Evolutionary conservation across 2,797 vertebrate genomes (phyloP).

Genomic region (Microtus obscurus): DNA sequence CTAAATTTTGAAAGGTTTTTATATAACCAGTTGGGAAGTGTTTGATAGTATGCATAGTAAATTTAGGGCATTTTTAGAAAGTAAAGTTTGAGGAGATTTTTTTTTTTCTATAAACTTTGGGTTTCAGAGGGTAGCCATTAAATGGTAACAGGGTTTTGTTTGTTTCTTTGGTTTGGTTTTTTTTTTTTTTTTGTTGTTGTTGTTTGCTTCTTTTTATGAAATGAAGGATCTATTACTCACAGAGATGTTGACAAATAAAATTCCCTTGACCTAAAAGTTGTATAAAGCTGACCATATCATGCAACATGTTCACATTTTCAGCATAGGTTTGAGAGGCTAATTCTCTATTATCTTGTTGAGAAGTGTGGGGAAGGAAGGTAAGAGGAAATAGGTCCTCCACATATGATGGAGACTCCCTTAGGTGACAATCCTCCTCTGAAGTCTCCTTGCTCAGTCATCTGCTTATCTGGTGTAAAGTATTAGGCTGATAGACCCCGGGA

Average conservation of each 20-base stretch:
- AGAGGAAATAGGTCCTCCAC: accelerated
- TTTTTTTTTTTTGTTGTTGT: background rate
- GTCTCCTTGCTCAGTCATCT: background rate
- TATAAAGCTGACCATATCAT: background rate
- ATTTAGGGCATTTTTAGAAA: constrained; percentile 32
- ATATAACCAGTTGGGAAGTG: constrained; percentile 56
- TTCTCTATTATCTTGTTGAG: background rate
- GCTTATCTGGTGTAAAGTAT: background rate
- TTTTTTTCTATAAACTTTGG: constrained; percentile 38
- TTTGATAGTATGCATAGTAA: constrained; percentile 7
- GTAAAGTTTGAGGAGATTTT: constrained; percentile 37
- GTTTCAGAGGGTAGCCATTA: background rate
- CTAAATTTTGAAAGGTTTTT: constrained; percentile 63
- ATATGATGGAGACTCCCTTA: background rate
- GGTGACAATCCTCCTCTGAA: background rate
- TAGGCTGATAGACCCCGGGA: background rate
- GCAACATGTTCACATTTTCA: background rate
- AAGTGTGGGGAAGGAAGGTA: background rate
- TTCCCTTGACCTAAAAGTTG: background rate
- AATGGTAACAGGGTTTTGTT: background rate
- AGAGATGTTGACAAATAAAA: background rate
- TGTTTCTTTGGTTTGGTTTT: background rate
- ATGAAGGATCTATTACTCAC: background rate
- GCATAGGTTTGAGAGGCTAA: background rate
- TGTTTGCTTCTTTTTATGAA: background rate